These are phyloP conservation scores for Ptilorrhoa leucosticta DNA, from an alignment of 2,113 vertebrate genomes.

Conservation along the genomic window DNA sequence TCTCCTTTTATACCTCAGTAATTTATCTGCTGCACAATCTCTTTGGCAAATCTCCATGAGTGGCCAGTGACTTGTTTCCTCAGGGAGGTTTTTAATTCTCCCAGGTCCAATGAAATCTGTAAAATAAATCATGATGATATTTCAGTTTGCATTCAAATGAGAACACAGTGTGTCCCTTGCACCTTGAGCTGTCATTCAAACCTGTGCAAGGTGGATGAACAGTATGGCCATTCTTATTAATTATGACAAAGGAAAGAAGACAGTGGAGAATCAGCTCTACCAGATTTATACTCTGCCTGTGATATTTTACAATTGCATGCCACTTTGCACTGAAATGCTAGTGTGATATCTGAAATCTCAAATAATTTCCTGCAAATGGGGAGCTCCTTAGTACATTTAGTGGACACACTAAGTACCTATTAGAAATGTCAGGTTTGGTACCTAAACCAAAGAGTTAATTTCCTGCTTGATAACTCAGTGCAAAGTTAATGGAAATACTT, in stretches of 20 bases:
- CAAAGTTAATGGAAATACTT: neutral
- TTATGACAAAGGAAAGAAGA: neutral
- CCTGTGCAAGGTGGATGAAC: neutral
- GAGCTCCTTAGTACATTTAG: neutral
- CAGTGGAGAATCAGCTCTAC: neutral
- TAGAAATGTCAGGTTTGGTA: neutral
- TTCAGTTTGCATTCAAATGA: constrained; percentile 10
- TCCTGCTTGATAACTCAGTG: neutral
- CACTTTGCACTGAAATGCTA: neutral
- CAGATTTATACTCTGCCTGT: neutral
- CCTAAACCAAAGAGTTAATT: neutral
- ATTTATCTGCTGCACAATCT: neutral
- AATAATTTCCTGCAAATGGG: neutral
- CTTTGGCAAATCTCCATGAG: neutral
- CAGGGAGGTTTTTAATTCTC: neutral
- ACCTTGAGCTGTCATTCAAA: constrained; percentile 3
- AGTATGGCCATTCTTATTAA: neutral
- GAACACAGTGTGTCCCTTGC: neutral
- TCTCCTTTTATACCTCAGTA: neutral
- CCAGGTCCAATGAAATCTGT: neutral
- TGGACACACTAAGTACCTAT: neutral
- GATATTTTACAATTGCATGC: neutral
- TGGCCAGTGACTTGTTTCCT: neutral
- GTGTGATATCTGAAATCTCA: neutral
- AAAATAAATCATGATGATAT: neutral